Percentiles rank a stretch among this genome's conserved stretches.
phyloP scores from a whole-genome alignment of 2,888 invertebrate species.

The Zootermopsis nevadensis region DNA sequence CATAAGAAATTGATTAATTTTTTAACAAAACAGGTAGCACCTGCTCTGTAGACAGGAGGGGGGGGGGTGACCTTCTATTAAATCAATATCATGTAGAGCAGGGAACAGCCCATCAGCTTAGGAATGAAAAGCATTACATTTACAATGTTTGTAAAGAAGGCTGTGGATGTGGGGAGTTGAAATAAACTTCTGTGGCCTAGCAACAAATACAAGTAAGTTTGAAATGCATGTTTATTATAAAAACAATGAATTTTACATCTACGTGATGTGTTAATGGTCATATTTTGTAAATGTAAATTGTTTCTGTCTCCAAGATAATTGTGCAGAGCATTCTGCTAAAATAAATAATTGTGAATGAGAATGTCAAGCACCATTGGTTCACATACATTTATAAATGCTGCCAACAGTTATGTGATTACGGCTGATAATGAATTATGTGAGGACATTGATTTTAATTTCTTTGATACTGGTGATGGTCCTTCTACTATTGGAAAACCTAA shows the following conservation, averaged over 20 bases:
- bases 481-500: not conserved
- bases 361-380: constrained; percentile 10
- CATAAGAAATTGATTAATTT: not conserved
- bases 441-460: constrained; percentile 44
- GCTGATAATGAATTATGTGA: constrained; percentile 34
- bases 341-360: not conserved
- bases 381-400: not conserved
- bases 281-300: not conserved
- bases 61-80: constrained; percentile 13
- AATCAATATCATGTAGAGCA: constrained; percentile 9
- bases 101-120: not conserved
- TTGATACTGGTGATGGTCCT: constrained; percentile 19
- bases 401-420: not conserved
- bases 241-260: not conserved
- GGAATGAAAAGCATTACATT: not conserved
- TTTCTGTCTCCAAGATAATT: not conserved
- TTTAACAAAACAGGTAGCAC: not conserved
- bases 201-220: not conserved
- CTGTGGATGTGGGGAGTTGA: not conserved
- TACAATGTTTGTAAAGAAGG: constrained; percentile 4
- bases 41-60: not conserved
- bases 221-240: not conserved
- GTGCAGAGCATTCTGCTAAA: not conserved
- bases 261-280: not conserved
- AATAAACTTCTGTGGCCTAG: not conserved